These are phyloP conservation scores for Eupeodes latifasciatus DNA, from an alignment of 2,888 invertebrate species.

Conservation along the genomic window DNA sequence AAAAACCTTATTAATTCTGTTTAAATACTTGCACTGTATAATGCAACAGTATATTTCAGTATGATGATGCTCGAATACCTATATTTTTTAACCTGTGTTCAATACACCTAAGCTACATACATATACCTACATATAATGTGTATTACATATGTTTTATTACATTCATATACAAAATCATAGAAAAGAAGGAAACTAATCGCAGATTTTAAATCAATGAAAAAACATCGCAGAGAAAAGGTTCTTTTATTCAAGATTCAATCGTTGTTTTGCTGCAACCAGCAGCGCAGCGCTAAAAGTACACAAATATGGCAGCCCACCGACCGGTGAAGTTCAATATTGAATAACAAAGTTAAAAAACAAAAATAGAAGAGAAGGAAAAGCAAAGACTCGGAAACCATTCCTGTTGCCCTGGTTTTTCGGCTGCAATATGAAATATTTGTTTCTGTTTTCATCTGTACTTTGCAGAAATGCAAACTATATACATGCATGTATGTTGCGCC, in stretches of 20 bases:
- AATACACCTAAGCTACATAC: no score
- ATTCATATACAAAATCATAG: not conserved
- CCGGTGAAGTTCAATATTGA: slow-evolving; percentile 72
- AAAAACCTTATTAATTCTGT: slow-evolving; percentile 49
- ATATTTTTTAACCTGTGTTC: not conserved
- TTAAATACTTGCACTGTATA: slow-evolving; percentile 63
- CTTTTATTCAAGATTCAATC: not conserved
- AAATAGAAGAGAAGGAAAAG: not conserved
- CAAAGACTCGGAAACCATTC: slow-evolving; percentile 5
- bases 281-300: not conserved
- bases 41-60: slow-evolving; percentile 43
- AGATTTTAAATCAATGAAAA: slow-evolving; percentile 58
- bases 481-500: slow-evolving; percentile 55
- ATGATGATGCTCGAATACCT: not conserved
- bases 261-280: not conserved
- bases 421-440: slow-evolving; percentile 29
- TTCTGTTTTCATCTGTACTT: slow-evolving; percentile 56
- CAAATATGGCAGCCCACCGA: not conserved
- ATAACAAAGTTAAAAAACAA: slow-evolving; percentile 40
- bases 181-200: slow-evolving; percentile 54
- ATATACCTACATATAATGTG: no score
- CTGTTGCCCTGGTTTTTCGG: slow-evolving; percentile 22
- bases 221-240: slow-evolving; percentile 42
- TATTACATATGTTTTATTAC: no score
- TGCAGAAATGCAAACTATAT: slow-evolving; percentile 57